These are phyloP conservation scores for Dysmachus trigonus DNA, from an alignment of 2,888 invertebrate genomes.

Conservation along the genomic window DNA sequence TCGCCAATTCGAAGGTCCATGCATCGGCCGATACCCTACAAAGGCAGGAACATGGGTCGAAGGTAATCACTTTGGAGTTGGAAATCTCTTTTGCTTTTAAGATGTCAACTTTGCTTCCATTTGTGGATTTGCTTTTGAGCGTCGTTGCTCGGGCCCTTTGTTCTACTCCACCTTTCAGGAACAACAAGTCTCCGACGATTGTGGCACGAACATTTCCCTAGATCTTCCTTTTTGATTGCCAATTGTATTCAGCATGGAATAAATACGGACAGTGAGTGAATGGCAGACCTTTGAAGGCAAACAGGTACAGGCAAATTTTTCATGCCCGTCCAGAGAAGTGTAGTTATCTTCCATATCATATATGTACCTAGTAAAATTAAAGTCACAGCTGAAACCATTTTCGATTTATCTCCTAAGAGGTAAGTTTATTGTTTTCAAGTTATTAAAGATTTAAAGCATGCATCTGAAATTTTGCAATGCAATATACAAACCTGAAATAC, in stretches of 20 bases:
- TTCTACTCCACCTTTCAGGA: slow-evolving; percentile 26
- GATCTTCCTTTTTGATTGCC: slow-evolving; percentile 37
- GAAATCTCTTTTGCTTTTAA: slow-evolving; percentile 28
- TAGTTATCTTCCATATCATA: background rate
- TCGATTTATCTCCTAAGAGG: background rate
- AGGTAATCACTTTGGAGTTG: slow-evolving; percentile 2
- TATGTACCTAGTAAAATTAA: background rate
- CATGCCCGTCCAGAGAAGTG: background rate
- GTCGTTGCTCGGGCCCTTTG: background rate
- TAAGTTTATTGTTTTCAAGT: too few relatives aligned
- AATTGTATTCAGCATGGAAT: slow-evolving; percentile 15
- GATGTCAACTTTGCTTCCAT: slow-evolving; percentile 31
- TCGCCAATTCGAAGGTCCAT: background rate
- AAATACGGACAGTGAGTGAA: slow-evolving; percentile 27
- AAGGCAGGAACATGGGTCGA: background rate
- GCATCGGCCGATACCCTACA: background rate
- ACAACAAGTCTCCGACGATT: slow-evolving; percentile 23
- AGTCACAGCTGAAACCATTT: background rate
- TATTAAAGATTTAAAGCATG: too few relatives aligned
- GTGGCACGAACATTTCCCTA: background rate
- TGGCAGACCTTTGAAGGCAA: slow-evolving; percentile 13
- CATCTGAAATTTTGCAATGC: too few relatives aligned
- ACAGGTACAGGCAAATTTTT: background rate
- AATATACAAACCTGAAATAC: too few relatives aligned
- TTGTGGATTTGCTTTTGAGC: slow-evolving; percentile 35